Conservation (phyloP, 2,888 invertebrate genomes). For the Xestia c-nigrum region DNA sequence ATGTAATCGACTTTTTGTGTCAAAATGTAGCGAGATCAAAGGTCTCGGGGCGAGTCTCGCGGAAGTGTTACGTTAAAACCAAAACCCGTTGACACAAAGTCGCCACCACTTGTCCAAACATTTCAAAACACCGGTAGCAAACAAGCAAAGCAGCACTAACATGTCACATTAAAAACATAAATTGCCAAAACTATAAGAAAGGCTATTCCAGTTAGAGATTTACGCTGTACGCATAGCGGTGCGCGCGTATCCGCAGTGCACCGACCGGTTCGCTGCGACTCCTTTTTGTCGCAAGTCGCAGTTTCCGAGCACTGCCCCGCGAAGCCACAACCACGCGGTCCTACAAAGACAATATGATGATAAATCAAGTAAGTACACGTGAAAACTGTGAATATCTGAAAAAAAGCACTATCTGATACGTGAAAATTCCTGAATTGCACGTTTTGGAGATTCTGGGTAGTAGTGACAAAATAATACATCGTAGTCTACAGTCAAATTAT, state of each 20-base stretch:
- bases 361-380: neutral
- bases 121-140: constrained; percentile 18
- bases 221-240: constrained; percentile 55
- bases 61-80: constrained; percentile 3
- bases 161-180: neutral
- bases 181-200: constrained; percentile 31
- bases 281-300: constrained; percentile 55
- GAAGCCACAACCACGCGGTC: neutral
- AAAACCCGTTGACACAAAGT: neutral
- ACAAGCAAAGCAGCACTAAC: constrained; percentile 1
- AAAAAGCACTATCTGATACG: neutral
- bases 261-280: constrained; percentile 65
- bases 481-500: neutral
- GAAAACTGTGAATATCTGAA: neutral
- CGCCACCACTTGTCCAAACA: neutral
- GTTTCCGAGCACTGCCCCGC: constrained; percentile 17
- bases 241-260: constrained; percentile 60
- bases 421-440: neutral
- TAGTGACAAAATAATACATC: neutral
- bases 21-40: constrained; percentile 33
- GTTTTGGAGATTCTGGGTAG: neutral
- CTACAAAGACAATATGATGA: constrained; percentile 18
- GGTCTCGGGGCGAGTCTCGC: constrained; percentile 15
- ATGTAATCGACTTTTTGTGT: constrained; percentile 17
- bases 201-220: constrained; percentile 50